These are phyloP conservation scores for Coptodon bakossiorum DNA, from an alignment of 2,113 vertebrate species.

Conservation along the genomic window DNA sequence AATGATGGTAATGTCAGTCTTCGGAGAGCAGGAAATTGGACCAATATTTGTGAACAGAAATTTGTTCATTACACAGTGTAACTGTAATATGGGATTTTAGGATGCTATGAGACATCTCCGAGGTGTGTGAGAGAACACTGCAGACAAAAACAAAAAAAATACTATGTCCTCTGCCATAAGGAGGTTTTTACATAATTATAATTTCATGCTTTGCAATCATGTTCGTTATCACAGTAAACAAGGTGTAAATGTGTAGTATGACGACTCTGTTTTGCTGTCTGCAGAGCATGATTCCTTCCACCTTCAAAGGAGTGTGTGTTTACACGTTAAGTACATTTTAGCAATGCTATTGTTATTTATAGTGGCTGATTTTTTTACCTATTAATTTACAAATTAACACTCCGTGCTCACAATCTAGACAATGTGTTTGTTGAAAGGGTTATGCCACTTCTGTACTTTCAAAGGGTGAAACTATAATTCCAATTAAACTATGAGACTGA, in stretches of 20 bases:
- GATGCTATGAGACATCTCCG: not conserved
- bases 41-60: conserved; percentile 34
- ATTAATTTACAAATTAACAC: not conserved
- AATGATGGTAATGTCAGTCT: conserved; percentile 25
- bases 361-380: not conserved
- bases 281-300: not conserved
- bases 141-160: not conserved
- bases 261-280: not conserved
- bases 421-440: not conserved
- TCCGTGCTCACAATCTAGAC: not conserved
- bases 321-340: not conserved
- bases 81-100: not conserved
- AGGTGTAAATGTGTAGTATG: not conserved
- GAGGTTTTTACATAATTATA: not conserved
- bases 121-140: not conserved
- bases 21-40: conserved; percentile 23
- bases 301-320: not conserved
- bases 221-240: not conserved
- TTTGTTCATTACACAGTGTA: conserved; percentile 11
- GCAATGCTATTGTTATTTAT: not conserved
- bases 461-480: not conserved
- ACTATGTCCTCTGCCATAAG: not conserved
- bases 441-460: not conserved
- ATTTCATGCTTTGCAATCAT: not conserved
- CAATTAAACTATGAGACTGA: not conserved